Base-by-base conservation (phyloP, 2,888 invertebrate species). In the Sceliomorpha sp. region DNA sequence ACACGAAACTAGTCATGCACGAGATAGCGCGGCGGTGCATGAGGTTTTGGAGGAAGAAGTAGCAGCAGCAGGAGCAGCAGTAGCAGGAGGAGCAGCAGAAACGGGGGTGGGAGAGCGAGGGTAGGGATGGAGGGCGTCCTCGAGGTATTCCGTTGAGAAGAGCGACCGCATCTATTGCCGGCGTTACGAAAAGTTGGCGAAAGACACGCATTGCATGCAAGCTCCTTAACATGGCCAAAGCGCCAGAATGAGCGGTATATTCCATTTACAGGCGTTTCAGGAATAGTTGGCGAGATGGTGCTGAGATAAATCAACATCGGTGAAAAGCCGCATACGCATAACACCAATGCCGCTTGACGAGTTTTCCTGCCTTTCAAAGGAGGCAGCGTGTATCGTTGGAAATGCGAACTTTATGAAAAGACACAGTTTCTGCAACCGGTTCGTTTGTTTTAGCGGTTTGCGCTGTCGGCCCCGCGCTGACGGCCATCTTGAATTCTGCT, bases 1-100 rank as follows among this genome's bases (percentile, higher is more conserved):
- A 62, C 62, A 53, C 27, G 39, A 47, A 40, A 45, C 53, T 39
- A 62, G 58, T 47, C 47, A 58, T 58, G 48, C 48, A 48, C 14
- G 34, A 48, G 47, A 40, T 48, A 59, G 44, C 36, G 42, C 39
- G 32, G 10, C 39, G 47, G 24, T n/a, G n/a, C n/a, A n/a, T n/a
- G n/a, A n/a, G n/a, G n/a, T n/a, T n/a, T n/a, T n/a, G n/a, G n/a
- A n/a, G n/a, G n/a, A n/a, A n/a, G n/a, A n/a, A n/a, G n/a, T n/a
- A n/a, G n/a, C n/a, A n/a, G n/a, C n/a, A n/a, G n/a, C n/a, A n/a
- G n/a, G n/a, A n/a, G n/a, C n/a, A n/a, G n/a, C n/a, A n/a, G n/a
- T n/a, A n/a, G n/a, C n/a, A n/a, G n/a, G n/a, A n/a, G n/a, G n/a
- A n/a, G n/a, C n/a, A n/a, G n/a, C n/a, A n/a, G n/a, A n/a, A n/a